These are phyloP conservation scores for Megaceryle maxima DNA, from an alignment of 2,113 vertebrate species.

Conservation along the genomic window DNA sequence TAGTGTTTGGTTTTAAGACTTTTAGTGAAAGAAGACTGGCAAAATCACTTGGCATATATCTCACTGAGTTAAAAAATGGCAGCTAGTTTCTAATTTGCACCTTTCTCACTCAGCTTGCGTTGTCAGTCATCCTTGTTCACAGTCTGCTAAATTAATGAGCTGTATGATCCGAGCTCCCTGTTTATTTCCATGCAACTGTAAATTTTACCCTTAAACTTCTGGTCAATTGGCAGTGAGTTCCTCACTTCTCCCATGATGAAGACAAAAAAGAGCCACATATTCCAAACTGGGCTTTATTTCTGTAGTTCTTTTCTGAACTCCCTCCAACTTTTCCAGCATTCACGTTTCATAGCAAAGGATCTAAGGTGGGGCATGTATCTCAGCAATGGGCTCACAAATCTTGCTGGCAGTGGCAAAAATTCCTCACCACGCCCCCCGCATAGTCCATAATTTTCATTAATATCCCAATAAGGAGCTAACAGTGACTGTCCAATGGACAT, in stretches of 20 bases:
- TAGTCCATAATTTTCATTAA: constrained; percentile 28
- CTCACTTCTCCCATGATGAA: background rate
- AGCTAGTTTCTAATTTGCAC: background rate
- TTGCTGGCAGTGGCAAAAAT: constrained; percentile 19
- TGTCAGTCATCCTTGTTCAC: background rate
- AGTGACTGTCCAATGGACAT: constrained; percentile 2
- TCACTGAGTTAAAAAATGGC: background rate
- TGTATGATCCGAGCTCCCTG: background rate
- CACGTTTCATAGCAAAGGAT: background rate
- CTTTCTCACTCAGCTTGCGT: background rate
- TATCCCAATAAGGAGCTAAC: background rate
- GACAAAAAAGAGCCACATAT: background rate
- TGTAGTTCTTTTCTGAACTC: background rate
- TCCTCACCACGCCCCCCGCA: background rate
- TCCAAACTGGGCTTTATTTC: background rate
- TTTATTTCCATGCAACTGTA: constrained; percentile 13
- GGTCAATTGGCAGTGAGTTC: constrained; percentile 3
- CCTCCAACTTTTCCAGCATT: background rate
- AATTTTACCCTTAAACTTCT: constrained; percentile 1
- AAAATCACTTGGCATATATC: background rate
- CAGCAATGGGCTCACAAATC: background rate
- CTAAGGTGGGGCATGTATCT: background rate
- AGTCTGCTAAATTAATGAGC: constrained; percentile 15
- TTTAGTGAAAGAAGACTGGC: background rate
- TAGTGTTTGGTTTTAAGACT: background rate